These are phyloP conservation scores for Limenitis arthemis DNA, from an alignment of 2,888 invertebrate species.

Conservation along the genomic window DNA sequence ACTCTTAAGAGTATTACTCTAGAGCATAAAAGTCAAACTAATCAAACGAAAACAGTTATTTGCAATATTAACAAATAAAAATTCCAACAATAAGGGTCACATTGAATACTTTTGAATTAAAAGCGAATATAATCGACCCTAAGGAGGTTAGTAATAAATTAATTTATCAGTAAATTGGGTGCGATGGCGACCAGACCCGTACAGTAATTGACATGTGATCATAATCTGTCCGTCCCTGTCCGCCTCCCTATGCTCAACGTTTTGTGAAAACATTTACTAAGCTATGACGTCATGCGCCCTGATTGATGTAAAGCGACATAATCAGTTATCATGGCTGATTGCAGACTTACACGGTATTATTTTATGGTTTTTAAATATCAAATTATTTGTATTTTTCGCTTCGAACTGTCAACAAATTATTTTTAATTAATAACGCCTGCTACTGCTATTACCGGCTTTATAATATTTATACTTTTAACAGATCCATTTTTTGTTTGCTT, in stretches of 20 bases:
- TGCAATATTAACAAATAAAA: too few relatives aligned
- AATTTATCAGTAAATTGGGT: constrained; percentile 22
- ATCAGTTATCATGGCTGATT: too few relatives aligned
- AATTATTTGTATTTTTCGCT: background rate
- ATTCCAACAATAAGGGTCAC: background rate
- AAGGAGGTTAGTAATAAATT: constrained; percentile 18
- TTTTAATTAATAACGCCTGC: constrained; percentile 12
- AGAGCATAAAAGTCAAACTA: too few relatives aligned
- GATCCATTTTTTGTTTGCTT: background rate
- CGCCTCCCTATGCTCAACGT: constrained; percentile 5
- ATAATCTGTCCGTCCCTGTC: constrained; percentile 5
- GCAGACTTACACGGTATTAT: too few relatives aligned
- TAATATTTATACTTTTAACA: background rate
- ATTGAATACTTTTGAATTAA: constrained; percentile 1
- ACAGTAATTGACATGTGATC: constrained; percentile 20
- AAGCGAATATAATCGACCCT: background rate
- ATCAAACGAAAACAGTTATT: too few relatives aligned
- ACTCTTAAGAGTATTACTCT: too few relatives aligned
- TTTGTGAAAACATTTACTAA: too few relatives aligned
- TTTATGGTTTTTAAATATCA: too few relatives aligned
- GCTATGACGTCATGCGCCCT: too few relatives aligned
- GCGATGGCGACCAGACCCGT: constrained; percentile 9
- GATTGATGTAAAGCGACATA: too few relatives aligned
- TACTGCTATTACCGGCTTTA: background rate
- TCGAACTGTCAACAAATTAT: constrained; percentile 15